Conservation (phyloP, 2,113 vertebrate genomes). For the Coryphaenoides rupestris region DNA sequence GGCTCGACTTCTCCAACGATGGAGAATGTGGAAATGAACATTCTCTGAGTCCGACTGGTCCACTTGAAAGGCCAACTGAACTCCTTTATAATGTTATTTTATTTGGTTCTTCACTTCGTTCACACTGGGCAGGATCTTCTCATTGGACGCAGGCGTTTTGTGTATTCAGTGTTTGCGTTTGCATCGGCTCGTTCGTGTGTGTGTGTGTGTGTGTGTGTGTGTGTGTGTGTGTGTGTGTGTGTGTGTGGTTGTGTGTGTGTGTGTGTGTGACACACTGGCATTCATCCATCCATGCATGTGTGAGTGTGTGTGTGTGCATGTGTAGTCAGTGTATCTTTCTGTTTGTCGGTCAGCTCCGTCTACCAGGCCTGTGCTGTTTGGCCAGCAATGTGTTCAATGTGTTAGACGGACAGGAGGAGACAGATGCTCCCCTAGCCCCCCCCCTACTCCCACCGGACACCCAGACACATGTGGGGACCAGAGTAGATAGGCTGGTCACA, state of each 20-base stretch:
- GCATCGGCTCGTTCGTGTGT: constrained; percentile 6
- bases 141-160: not conserved
- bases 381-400: constrained; percentile 52
- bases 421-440: constrained; percentile 70
- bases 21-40: not conserved
- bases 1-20: constrained; percentile 12
- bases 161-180: not conserved
- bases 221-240: not conserved
- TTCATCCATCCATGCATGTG: constrained; percentile 5
- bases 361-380: constrained; percentile 56
- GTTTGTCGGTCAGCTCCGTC: not conserved
- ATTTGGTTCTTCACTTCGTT: too few species aligned
- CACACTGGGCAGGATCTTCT: too few species aligned
- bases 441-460: constrained; percentile 68
- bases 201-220: too few species aligned
- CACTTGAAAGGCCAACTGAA: not conserved
- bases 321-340: not conserved
- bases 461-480: constrained; percentile 61
- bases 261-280: too few species aligned
- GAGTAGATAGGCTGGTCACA: constrained; percentile 62
- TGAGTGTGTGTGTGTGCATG: too few species aligned
- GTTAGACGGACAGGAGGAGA: constrained; percentile 51
- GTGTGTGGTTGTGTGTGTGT: not conserved
- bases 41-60: not conserved
- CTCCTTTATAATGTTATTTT: not conserved